Evolutionary conservation across 2,797 vertebrate species (phyloP).

Genomic region (Picus viridis): DNA sequence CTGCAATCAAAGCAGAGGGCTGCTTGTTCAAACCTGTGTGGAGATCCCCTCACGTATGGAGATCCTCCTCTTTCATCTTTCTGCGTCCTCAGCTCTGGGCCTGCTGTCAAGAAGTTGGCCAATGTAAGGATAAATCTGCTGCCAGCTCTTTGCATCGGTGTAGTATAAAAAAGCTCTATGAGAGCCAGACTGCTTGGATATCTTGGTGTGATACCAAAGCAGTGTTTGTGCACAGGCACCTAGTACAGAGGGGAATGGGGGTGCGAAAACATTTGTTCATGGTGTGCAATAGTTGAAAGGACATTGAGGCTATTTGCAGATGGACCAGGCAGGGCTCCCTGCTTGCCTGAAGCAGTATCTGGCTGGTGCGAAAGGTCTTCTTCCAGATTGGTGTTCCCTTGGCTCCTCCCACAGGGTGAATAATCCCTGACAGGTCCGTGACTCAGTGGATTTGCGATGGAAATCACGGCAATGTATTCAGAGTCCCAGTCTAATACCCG

Average conservation of each 20-base stretch:
- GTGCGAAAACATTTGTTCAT: neutral
- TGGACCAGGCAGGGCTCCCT: neutral
- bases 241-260: neutral
- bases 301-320: neutral
- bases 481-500: conserved; percentile 48
- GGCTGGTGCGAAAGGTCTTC: neutral
- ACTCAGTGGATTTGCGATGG: conserved; percentile 45
- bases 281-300: neutral
- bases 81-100: neutral
- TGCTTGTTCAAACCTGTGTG: neutral
- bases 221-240: neutral
- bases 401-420: conserved; percentile 33
- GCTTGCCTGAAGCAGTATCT: conserved; percentile 3
- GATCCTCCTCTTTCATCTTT: neutral
- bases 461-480: conserved; percentile 44
- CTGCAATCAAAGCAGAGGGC: conserved; percentile 39
- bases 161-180: neutral
- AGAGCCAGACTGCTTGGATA: neutral
- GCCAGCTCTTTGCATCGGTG: neutral
- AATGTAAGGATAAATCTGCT: neutral
- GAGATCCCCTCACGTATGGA: neutral
- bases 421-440: conserved; percentile 30
- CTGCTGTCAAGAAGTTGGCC: neutral
- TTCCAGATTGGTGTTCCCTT: conserved; percentile 9
- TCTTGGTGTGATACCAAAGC: neutral